phyloP scores from a whole-genome alignment of 2,888 invertebrate species.

The Diarsia brunnea region DNA sequence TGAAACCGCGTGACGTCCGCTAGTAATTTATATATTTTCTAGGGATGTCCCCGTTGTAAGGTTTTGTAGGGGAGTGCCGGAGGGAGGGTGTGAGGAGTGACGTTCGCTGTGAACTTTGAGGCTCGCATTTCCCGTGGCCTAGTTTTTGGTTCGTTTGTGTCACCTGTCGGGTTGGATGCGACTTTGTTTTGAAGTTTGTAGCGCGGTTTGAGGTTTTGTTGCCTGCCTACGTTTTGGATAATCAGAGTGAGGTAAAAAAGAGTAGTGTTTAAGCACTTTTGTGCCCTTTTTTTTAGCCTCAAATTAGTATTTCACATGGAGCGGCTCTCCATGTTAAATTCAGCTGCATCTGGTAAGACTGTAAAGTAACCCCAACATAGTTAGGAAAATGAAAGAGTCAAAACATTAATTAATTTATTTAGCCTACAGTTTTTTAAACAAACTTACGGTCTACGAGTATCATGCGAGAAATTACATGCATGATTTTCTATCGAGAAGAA shows the following conservation, averaged over 20 bases:
- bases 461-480: background rate
- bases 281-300: too few relatives aligned
- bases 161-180: conserved; percentile 52
- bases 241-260: background rate
- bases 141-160: conserved; percentile 52
- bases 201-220: background rate
- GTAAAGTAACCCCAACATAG: too few relatives aligned
- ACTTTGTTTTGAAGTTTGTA: conserved; percentile 44
- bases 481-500: background rate
- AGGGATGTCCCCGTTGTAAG: conserved; percentile 54
- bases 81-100: conserved; percentile 41
- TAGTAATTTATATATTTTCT: conserved; percentile 60
- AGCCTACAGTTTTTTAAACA: background rate
- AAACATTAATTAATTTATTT: background rate
- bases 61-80: conserved; percentile 56
- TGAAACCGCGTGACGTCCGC: too few relatives aligned
- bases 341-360: too few relatives aligned
- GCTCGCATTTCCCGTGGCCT: conserved; percentile 59
- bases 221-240: background rate
- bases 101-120: conserved; percentile 53
- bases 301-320: too few relatives aligned
- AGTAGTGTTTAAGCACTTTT: background rate
- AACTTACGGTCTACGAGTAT: too few relatives aligned
- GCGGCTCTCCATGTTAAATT: too few relatives aligned
- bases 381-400: background rate